phyloP scores from a whole-genome alignment of 1,140 invertebrate species.

The Leucophenga varia region DNA sequence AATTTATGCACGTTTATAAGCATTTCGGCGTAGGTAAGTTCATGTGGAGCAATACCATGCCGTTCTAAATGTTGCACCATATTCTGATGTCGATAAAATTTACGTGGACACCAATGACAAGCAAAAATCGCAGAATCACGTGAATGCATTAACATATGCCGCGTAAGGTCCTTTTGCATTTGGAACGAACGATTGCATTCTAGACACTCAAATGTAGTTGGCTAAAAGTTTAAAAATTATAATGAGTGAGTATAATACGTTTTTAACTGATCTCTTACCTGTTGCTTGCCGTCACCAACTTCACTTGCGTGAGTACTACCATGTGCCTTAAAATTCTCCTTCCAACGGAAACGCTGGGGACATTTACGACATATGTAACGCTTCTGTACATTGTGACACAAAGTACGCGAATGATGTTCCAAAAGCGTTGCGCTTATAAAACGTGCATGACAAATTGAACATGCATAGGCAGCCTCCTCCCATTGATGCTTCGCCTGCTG shows the following conservation, averaged over 20 bases:
- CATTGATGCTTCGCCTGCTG: constrained; percentile 32
- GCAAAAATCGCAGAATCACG: constrained; percentile 57
- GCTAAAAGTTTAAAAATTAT: too few relatives aligned
- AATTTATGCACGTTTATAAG: constrained; percentile 28
- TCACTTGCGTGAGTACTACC: not conserved
- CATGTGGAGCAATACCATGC: constrained; percentile 29
- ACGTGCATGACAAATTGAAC: constrained; percentile 30
- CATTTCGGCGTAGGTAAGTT: constrained; percentile 35
- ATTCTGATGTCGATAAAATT: constrained; percentile 60
- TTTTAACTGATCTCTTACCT: not conserved
- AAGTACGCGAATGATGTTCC: constrained; percentile 31
- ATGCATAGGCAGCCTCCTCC: constrained; percentile 23
- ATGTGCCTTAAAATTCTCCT: constrained; percentile 36
- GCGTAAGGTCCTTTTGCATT: constrained; percentile 59
- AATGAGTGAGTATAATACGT: too few relatives aligned
- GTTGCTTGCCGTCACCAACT: not conserved
- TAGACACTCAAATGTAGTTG: constrained; percentile 49
- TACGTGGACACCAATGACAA: constrained; percentile 60
- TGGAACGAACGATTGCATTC: constrained; percentile 58
- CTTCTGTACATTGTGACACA: constrained; percentile 38
- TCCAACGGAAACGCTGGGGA: constrained; percentile 44
- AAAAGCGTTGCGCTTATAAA: constrained; percentile 35
- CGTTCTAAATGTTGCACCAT: constrained; percentile 40
- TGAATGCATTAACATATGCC: constrained; percentile 57
- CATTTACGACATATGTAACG: constrained; percentile 41